These are phyloP conservation scores for Melieria omissa DNA, from an alignment of 2,888 invertebrate genomes.

Conservation along the genomic window DNA sequence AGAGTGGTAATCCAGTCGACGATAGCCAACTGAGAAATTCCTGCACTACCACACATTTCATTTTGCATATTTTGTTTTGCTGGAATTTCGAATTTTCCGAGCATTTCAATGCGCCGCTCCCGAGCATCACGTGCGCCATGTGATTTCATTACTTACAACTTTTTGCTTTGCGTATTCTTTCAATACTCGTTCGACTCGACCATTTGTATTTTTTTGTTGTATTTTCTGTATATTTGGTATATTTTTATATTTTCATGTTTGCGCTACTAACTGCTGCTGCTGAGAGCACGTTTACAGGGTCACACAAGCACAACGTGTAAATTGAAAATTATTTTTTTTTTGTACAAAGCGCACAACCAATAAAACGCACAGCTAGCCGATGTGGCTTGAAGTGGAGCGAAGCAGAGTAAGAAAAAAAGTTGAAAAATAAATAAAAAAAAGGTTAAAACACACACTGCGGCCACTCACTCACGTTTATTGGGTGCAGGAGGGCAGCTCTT, in stretches of 20 bases:
- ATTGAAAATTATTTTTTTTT: constrained; percentile 24
- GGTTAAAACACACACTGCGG: too few relatives aligned
- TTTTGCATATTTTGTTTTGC: background rate
- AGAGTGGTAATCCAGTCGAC: too few relatives aligned
- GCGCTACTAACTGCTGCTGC: constrained; percentile 13
- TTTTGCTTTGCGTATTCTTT: background rate
- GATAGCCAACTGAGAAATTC: too few relatives aligned
- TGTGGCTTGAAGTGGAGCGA: too few relatives aligned
- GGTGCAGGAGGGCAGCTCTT: too few relatives aligned
- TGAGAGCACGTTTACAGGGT: constrained; percentile 15
- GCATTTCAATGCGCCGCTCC: constrained; percentile 54
- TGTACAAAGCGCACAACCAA: too few relatives aligned
- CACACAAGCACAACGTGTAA: constrained; percentile 16
- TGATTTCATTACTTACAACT: constrained; percentile 11
- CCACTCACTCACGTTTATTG: too few relatives aligned
- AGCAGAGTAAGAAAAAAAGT: too few relatives aligned
- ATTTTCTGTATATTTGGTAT: constrained; percentile 9
- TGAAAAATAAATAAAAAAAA: too few relatives aligned
- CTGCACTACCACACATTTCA: too few relatives aligned
- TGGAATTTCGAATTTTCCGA: constrained; percentile 48
- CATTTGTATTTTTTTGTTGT: background rate
- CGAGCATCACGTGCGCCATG: constrained; percentile 46
- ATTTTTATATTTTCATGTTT: constrained; percentile 3
- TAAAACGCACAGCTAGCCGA: too few relatives aligned
- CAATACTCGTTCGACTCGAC: background rate